Evolutionary conservation across 2,797 vertebrate genomes (phyloP), one percentile per base, ranked within the genome.

Genomic region (Cynodonichthys magdalenae): DNA sequence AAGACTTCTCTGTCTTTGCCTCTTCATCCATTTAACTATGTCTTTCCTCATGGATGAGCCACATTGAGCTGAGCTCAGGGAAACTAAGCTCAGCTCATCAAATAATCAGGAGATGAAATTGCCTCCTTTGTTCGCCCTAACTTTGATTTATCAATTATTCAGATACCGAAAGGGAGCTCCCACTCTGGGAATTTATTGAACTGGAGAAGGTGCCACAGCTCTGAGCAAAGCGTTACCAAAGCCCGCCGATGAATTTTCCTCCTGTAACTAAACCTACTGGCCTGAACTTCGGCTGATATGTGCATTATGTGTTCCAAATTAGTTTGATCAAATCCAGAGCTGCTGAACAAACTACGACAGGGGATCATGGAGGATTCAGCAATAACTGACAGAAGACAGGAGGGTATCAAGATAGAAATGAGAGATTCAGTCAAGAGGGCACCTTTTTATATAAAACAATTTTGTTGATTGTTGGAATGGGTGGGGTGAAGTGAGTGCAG

Each of bases 81-180:
- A 89, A 91, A 88, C 86, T 65, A 73, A 78, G 80, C 72, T 76
- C 66, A 27, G 41, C 86, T 90, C 89, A 91, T 91, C 72, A 88
- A 90, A 92, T 86, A 92, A 79, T 89, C 84, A 90, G 85, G 77
- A 92, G 88, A 92, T 93, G 87, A 87, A 92, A 92, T 91, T 91
- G 91, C 90, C 86, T 78, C 74, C 89, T 92, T 92, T 92, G 90
- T 87, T 83, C 75, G 61, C 74, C 75, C 84, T 75, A 88, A 83
- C 60, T 91, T 91, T 86, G 75, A 93, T 92, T 50, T 60, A 92
- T 93, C 71, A 92, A 92, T 93, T 89, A 92, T 91, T 93, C 81
- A 93, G 54, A 58, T 27, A 29, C 46, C 83, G 86, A 92, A 91
- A 91, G 84, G 75, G 87, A 91, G 75, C 85, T 81, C 78, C 71